These are phyloP conservation scores for Sciurus vulgaris DNA, from an alignment of 2,797 vertebrate species.

Conservation along the genomic window DNA sequence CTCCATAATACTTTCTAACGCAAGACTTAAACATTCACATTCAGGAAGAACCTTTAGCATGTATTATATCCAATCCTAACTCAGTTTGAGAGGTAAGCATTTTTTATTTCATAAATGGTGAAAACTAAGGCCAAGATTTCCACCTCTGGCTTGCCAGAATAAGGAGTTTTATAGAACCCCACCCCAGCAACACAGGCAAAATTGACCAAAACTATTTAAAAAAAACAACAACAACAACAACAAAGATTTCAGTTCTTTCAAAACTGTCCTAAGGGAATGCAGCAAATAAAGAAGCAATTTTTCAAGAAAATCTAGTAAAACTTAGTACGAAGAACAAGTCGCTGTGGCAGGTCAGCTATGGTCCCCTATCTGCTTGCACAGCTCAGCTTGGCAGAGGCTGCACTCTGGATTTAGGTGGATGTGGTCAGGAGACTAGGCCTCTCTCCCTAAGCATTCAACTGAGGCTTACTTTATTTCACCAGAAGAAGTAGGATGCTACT, in stretches of 20 bases:
- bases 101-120: neutral
- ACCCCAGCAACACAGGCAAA: neutral
- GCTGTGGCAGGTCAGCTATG: neutral
- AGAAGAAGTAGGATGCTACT: too few species aligned
- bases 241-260: neutral
- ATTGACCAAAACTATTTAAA: neutral
- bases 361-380: too few species aligned
- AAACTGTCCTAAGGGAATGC: neutral
- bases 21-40: neutral
- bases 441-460: neutral
- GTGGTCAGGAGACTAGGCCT: neutral
- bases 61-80: neutral
- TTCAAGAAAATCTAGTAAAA: neutral
- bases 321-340: neutral
- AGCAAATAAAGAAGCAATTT: neutral
- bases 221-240: neutral
- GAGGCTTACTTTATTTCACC: neutral
- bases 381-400: neutral
- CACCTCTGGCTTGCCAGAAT: neutral
- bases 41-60: neutral
- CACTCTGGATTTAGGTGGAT: neutral
- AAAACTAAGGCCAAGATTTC: neutral
- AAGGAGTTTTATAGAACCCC: neutral
- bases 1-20: neutral
- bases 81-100: neutral